phyloP scores from a whole-genome alignment of 2,888 invertebrate species.

The Sinodicranocentrus sp. region DNA sequence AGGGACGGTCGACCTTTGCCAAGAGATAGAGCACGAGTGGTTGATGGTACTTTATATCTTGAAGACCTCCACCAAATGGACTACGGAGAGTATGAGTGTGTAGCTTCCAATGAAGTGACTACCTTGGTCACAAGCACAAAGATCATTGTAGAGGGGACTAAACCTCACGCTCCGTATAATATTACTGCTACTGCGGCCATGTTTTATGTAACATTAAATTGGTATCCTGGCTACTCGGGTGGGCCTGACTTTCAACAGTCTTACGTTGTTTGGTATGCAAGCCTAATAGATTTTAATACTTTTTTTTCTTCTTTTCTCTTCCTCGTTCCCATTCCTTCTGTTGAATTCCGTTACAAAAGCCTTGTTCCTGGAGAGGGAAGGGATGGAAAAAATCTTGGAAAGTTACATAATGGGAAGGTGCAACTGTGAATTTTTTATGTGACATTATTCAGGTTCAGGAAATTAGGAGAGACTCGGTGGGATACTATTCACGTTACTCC shows the following conservation, averaged over 20 bases:
- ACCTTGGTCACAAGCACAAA: constrained; percentile 95
- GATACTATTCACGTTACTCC: constrained; percentile 95
- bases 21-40: constrained; percentile 87
- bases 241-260: constrained; percentile 97
- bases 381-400: background rate
- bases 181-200: constrained; percentile 93
- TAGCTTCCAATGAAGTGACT: constrained; percentile 96
- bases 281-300: background rate
- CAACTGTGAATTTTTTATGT: constrained; percentile 27
- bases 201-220: constrained; percentile 92
- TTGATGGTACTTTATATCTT: constrained; percentile 93
- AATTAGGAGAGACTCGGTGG: constrained; percentile 93
- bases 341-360: background rate
- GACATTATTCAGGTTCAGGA: constrained; percentile 83
- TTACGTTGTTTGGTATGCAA: constrained; percentile 90
- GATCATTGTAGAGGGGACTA: constrained; percentile 94
- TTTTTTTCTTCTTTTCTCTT: background rate
- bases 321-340: constrained; percentile 1
- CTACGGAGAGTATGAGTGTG: constrained; percentile 96
- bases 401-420: background rate
- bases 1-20: constrained; percentile 90
- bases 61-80: constrained; percentile 89
- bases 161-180: constrained; percentile 98
- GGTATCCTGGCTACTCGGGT: constrained; percentile 95
- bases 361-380: background rate